These are phyloP conservation scores for Orussus abietinus DNA, from an alignment of 1,140 invertebrate species.

Conservation along the genomic window DNA sequence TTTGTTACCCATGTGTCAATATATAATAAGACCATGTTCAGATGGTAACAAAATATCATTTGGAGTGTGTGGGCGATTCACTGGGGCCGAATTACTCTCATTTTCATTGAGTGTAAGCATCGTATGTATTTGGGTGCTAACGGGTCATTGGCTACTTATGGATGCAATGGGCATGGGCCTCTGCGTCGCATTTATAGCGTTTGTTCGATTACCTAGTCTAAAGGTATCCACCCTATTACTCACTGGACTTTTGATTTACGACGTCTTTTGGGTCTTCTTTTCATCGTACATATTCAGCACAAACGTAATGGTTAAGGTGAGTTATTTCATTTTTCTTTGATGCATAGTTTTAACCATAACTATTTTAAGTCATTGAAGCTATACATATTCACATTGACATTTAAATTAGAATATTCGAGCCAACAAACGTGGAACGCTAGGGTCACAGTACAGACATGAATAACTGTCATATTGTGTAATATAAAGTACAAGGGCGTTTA, in stretches of 20 bases:
- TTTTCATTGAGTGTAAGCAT: conserved; percentile 89
- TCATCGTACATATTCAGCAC: conserved; percentile 98
- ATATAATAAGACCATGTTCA: conserved; percentile 84
- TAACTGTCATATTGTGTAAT: no score
- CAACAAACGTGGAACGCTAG: no score
- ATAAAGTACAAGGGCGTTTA: no score
- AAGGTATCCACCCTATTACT: conserved; percentile 94
- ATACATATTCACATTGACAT: no score
- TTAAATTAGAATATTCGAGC: no score
- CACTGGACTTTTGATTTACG: conserved; percentile 91
- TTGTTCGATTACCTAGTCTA: conserved; percentile 90
- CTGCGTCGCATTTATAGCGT: conserved; percentile 96
- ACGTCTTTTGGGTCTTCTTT: conserved; percentile 99
- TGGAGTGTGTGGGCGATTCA: conserved; percentile 85
- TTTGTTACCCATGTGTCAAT: conserved; percentile 94
- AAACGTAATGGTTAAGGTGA: conserved; percentile 97
- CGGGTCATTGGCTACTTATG: conserved; percentile 97
- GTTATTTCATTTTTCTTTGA: conserved; percentile 13
- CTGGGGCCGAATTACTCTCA: conserved; percentile 88
- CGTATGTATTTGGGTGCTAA: conserved; percentile 94
- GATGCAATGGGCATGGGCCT: conserved; percentile 97
- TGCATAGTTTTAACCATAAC: no score
- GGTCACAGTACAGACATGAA: no score
- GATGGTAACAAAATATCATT: conserved; percentile 88
- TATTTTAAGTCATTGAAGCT: no score